These are phyloP conservation scores for Kryptolebias ocellatus DNA, from an alignment of 2,797 vertebrate species.

Conservation along the genomic window DNA sequence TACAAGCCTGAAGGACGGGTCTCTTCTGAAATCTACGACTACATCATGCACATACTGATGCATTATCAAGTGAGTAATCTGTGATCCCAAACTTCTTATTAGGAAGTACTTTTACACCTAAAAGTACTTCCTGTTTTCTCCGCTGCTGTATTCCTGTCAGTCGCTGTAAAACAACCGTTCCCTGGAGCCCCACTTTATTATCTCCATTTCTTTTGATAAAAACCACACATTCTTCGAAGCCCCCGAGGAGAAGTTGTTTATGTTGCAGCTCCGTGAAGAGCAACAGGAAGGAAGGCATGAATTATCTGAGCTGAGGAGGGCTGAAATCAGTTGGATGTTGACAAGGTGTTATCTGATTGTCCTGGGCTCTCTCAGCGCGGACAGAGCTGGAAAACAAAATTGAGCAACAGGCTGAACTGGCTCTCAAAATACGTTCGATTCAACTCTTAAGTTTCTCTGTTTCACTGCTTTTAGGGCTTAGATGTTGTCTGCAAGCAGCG, in stretches of 20 bases:
- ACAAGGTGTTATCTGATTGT: constrained; percentile 52
- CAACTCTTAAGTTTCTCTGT: not conserved
- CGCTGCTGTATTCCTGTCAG: not conserved
- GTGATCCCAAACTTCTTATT: too few relatives aligned
- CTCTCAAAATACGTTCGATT: constrained; percentile 21
- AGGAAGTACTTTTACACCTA: too few relatives aligned
- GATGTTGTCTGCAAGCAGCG: not conserved
- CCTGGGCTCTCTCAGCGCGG: constrained; percentile 19
- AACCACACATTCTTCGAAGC: constrained; percentile 9
- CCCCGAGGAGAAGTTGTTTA: constrained; percentile 43
- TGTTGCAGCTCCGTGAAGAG: constrained; percentile 29
- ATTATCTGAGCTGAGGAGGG: constrained; percentile 48
- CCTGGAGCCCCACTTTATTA: not conserved
- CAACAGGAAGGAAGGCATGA: constrained; percentile 64
- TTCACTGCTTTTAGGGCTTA: constrained; percentile 1
- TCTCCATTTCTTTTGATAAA: constrained; percentile 4
- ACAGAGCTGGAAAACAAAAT: constrained; percentile 4
- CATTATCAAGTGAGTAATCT: constrained; percentile 89
- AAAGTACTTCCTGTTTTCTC: too few relatives aligned
- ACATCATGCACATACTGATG: constrained; percentile 95
- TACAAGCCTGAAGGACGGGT: constrained; percentile 91
- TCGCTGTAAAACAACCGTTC: not conserved
- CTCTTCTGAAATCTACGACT: constrained; percentile 92
- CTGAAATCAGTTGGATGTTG: constrained; percentile 42
- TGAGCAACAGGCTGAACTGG: constrained; percentile 42